A percentile compares a stretch with the other conserved stretches of the same genome.
Conservation (phyloP, 2,888 invertebrate species). For the Caenorhabditis japonica region DNA sequence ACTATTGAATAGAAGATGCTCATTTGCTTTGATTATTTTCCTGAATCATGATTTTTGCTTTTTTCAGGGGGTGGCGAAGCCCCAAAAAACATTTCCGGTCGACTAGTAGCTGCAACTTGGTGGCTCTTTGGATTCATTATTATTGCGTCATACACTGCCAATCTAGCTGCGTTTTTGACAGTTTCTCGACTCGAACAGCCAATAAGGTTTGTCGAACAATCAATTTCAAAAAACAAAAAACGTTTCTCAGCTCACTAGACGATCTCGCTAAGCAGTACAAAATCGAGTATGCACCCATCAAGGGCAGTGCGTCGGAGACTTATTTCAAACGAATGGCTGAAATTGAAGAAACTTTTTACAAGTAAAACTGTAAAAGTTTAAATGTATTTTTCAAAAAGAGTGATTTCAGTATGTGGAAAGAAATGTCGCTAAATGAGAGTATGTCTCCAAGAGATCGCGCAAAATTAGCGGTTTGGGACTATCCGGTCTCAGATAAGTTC, state of each 20-base stretch:
- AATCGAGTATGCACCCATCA: conserved; percentile 92
- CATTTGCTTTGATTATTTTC: too few species aligned
- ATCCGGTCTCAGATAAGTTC: conserved; percentile 97
- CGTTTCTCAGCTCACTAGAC: conserved; percentile 82
- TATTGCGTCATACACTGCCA: conserved; percentile 97
- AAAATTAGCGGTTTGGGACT: conserved; percentile 97
- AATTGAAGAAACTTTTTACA: conserved; percentile 93
- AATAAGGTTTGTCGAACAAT: conserved; percentile 62
- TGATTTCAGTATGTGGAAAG: conserved; percentile 90
- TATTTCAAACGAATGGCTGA: conserved; percentile 96
- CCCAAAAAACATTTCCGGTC: conserved; percentile 93
- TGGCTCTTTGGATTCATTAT: conserved; percentile 99
- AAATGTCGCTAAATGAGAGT: conserved; percentile 95
- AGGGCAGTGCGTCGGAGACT: conserved; percentile 89
- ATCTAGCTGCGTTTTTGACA: conserved; percentile 95
- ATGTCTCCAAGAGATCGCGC: conserved; percentile 90
- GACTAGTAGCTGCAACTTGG: conserved; percentile 92
- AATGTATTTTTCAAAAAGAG: too few species aligned
- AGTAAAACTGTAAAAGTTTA: conserved; percentile 82
- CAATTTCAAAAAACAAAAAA: too few species aligned
- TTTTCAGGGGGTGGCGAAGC: conserved; percentile 89
- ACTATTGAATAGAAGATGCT: too few species aligned
- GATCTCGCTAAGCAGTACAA: conserved; percentile 95
- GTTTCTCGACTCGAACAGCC: conserved; percentile 79
- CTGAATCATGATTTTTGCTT: too few species aligned